Evolutionary conservation across 1,140 invertebrate species (phyloP).

Genomic region (Sesamia nonagrioides): DNA sequence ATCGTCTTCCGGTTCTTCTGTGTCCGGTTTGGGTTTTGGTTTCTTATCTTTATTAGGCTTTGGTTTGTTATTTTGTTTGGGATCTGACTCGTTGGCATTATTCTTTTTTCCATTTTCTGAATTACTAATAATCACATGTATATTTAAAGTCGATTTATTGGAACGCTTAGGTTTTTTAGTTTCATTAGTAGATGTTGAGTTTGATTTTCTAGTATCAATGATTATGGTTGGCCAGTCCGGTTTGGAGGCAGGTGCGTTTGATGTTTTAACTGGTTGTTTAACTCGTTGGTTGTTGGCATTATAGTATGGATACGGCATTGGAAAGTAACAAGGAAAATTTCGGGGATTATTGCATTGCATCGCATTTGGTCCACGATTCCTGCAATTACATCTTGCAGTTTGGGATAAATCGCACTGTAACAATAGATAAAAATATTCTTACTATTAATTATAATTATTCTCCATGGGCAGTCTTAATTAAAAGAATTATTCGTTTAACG

Average conservation of each 20-base stretch:
- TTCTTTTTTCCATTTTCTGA: too few species aligned
- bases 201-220: constrained; percentile 56
- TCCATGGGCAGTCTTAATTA: too few species aligned
- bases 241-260: constrained; percentile 5
- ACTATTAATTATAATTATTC: too few species aligned
- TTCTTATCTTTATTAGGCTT: too few species aligned
- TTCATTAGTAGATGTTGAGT: constrained; percentile 1
- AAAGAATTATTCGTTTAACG: too few species aligned
- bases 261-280: not conserved
- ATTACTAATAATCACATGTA: constrained; percentile 11
- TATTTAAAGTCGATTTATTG: not conserved
- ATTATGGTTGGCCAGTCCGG: constrained; percentile 60
- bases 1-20: too few species aligned
- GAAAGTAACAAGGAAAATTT: constrained; percentile 54
- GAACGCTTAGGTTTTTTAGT: not conserved
- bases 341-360: constrained; percentile 59
- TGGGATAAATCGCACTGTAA: constrained; percentile 61
- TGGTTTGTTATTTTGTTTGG: too few species aligned
- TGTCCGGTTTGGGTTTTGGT: too few species aligned
- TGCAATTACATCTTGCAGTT: constrained; percentile 54
- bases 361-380: constrained; percentile 52
- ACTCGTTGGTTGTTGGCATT: not conserved
- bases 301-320: not conserved
- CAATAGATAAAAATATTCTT: not conserved
- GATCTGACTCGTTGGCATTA: too few species aligned